These are phyloP conservation scores for Eupeodes luniger DNA, from an alignment of 2,888 invertebrate genomes.

Conservation along the genomic window DNA sequence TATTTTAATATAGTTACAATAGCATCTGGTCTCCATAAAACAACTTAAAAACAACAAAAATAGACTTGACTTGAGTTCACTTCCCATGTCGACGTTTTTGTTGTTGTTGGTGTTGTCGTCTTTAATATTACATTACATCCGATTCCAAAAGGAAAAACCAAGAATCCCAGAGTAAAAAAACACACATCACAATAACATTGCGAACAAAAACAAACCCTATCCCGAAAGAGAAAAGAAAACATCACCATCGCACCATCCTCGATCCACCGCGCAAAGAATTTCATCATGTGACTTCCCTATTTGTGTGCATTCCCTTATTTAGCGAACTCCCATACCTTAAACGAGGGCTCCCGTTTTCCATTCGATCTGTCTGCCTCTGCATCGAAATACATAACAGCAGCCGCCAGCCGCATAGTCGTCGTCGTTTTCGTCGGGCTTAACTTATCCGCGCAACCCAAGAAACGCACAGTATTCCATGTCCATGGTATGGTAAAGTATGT, in stretches of 20 bases:
- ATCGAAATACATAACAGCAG: slow-evolving; percentile 29
- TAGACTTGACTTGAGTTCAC: not conserved
- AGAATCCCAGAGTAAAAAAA: slow-evolving; percentile 23
- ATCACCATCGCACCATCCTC: slow-evolving; percentile 32
- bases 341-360: slow-evolving; percentile 67
- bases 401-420: not conserved
- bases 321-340: slow-evolving; percentile 69
- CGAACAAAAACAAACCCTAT: slow-evolving; percentile 50
- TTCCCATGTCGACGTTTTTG: slow-evolving; percentile 16
- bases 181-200: slow-evolving; percentile 12
- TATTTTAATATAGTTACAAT: not conserved
- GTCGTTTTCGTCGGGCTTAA: slow-evolving; percentile 40
- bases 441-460: slow-evolving; percentile 42
- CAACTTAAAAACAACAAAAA: not conserved
- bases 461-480: slow-evolving; percentile 31
- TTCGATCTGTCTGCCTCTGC: slow-evolving; percentile 41
- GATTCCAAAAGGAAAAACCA: slow-evolving; percentile 37
- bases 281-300: slow-evolving; percentile 64
- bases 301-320: slow-evolving; percentile 70
- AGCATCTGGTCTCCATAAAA: not conserved
- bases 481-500: not conserved
- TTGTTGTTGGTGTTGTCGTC: not conserved
- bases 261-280: slow-evolving; percentile 45
- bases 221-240: slow-evolving; percentile 47
- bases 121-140: slow-evolving; percentile 2